Base-by-base conservation (phyloP, 2,113 vertebrate species). In the Sceloporus tristichus region DNA sequence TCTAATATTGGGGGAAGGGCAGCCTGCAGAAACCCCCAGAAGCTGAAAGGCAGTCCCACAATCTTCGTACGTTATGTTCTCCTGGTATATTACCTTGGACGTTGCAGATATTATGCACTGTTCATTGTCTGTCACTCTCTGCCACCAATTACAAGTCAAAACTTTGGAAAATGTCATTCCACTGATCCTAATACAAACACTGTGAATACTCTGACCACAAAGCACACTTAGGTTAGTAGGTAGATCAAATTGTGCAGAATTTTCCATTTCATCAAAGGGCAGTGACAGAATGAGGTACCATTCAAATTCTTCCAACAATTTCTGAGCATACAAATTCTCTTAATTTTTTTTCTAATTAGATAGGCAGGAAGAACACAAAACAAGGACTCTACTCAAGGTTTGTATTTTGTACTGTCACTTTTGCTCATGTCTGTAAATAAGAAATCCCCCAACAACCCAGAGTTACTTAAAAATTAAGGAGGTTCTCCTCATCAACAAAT, bases 381-480 rank as follows among this genome's bases (percentile, higher is more conserved):
- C 34, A 65, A 27, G 25, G 62, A 88, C 11, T 81, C 34, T 42
- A 62, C 14, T 68, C 25, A 66, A 53, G n/a, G 25, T 62, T 68
- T 29, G 42, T 27, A 56, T 53, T 54, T 38, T 76, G 71, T 34
- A 34, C 34, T 34, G 34, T 83, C 66, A 59, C 90, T 84, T 85
- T 84, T 83, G 82, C 34, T 89, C 78, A 74, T 89, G 65, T 81
- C 78, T n/a, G 13, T 16, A 62, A 62, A 62, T 7, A 59, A 59
- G 14, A 62, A 62, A 62, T 85, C 87, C 92, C 79, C 65, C 70
- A 65, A 82, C 80, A 85, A 18, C 23, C 25, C 38, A 82, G 93
- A 91, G 86, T 91, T 77, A 48, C 81, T 88, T 91, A 66, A 89
- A 88, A 92, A 89, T 88, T 87, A 54, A 56, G 29, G 83, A 27